A percentile compares a stretch with the other conserved stretches of the same genome.
phyloP scores from a whole-genome alignment of 2,888 invertebrate species.

The Tinea trinotella region DNA sequence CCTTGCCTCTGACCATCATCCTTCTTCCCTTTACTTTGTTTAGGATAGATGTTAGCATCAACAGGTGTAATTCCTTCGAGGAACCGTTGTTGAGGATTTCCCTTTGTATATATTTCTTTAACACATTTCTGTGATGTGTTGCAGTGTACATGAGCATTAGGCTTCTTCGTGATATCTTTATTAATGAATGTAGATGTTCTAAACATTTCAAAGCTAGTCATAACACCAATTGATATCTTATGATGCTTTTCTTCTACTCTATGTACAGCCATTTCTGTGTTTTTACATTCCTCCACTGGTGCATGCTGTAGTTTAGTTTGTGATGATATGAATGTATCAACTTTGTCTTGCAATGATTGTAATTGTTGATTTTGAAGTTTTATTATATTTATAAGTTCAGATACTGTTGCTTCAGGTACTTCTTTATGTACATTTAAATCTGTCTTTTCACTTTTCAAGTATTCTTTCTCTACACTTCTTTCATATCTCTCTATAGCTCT shows the following conservation, averaged over 20 bases:
- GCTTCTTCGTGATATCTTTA: conserved; percentile 45
- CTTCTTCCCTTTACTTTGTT: conserved; percentile 22
- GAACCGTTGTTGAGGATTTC: conserved; percentile 44
- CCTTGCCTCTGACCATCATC: conserved; percentile 16
- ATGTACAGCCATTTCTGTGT: conserved; percentile 44
- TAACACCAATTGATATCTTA: conserved; percentile 79
- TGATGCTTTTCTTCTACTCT: conserved; percentile 47
- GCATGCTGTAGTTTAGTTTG: conserved; percentile 31
- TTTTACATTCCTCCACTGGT: conserved; percentile 35
- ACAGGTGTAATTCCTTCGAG: conserved; percentile 55
- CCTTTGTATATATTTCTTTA: conserved; percentile 46
- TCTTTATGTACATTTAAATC: conserved; percentile 38
- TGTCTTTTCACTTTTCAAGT: conserved; percentile 42
- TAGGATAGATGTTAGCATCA: conserved; percentile 23
- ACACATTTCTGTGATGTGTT: conserved; percentile 58
- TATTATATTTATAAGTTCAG: conserved; percentile 76
- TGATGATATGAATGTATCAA: conserved; percentile 65
- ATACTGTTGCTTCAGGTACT: conserved; percentile 62
- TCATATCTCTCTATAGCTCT: conserved; percentile 53
- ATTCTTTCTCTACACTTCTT: conserved; percentile 40
- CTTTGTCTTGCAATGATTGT: conserved; percentile 74
- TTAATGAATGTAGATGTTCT: conserved; percentile 60
- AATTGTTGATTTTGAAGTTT: conserved; percentile 78
- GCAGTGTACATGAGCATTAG: conserved; percentile 55
- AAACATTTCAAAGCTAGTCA: conserved; percentile 80